A percentile compares a stretch with the other conserved stretches of the same genome.
phyloP scores from a whole-genome alignment of 2,113 vertebrate genomes.

The Amblyopsis rosae region DNA sequence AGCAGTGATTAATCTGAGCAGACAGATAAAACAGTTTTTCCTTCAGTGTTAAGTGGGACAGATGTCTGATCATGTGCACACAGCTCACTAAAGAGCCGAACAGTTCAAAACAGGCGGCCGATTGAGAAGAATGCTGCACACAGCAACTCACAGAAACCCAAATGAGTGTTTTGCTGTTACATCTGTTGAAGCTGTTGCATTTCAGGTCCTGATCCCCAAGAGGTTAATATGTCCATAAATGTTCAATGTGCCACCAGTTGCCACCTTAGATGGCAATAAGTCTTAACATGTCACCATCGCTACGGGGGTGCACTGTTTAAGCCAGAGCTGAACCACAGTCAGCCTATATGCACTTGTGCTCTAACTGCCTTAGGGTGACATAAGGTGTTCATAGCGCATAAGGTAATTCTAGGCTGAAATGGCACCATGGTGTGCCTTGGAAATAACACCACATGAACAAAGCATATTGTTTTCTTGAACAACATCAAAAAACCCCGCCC shows the following conservation, averaged over 20 bases:
- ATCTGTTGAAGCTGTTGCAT: constrained; percentile 31
- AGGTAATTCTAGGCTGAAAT: constrained; percentile 29
- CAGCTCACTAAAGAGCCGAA: constrained; percentile 6
- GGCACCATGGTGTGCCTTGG: constrained; percentile 22
- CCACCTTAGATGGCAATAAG: constrained; percentile 35
- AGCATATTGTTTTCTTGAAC: constrained; percentile 26
- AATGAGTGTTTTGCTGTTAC: constrained; percentile 47
- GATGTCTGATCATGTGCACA: constrained; percentile 5
- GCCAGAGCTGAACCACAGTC: constrained; percentile 21
- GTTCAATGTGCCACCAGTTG: constrained; percentile 43
- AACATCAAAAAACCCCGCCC: constrained; percentile 27
- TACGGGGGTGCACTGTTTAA: constrained; percentile 4
- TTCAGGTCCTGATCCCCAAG: constrained; percentile 31
- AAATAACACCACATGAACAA: constrained; percentile 15
- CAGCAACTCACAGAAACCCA: constrained; percentile 49
- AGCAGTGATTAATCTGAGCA: background rate
- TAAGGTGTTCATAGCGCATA: constrained; percentile 33
- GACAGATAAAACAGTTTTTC: background rate
- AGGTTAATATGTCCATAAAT: constrained; percentile 57
- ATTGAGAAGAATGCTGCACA: constrained; percentile 27
- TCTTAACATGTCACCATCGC: constrained; percentile 8
- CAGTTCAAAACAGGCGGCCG: constrained; percentile 31
- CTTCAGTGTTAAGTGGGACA: constrained; percentile 9
- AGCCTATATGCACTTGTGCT: constrained; percentile 24
- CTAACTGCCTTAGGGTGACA: constrained; percentile 24